Conservation (phyloP, 2,797 vertebrate species). For the Melanotaenia nigrans region DNA sequence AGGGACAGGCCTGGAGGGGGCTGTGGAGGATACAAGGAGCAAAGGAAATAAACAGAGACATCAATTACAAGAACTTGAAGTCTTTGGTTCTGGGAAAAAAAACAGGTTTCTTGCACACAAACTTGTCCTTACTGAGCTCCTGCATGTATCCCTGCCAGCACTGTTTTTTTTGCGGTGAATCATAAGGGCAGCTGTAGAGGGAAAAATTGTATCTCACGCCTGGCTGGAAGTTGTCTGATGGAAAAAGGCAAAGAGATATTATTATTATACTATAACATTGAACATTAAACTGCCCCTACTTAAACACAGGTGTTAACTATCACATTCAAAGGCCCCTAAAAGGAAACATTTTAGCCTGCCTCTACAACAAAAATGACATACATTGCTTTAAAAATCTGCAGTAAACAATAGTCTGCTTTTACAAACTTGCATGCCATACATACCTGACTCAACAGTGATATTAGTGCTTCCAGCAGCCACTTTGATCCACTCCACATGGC, state of each 20-base stretch:
- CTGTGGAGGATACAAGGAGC: conserved; percentile 44
- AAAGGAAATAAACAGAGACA: background rate
- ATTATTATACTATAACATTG: background rate
- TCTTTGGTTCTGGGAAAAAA: background rate
- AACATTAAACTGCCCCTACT: background rate
- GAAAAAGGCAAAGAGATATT: conserved; percentile 25
- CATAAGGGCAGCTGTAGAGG: conserved; percentile 74
- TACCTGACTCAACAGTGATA: conserved; percentile 73
- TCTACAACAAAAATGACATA: background rate
- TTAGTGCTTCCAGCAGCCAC: conserved; percentile 64
- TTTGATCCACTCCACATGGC: conserved; percentile 77
- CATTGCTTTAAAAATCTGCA: conserved; percentile 7
- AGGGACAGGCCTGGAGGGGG: conserved; percentile 61
- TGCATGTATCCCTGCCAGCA: conserved; percentile 77
- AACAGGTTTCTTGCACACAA: background rate
- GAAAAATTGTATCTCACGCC: conserved; percentile 82
- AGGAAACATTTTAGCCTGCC: too few species aligned
- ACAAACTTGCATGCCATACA: conserved; percentile 7
- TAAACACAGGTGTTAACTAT: too few species aligned
- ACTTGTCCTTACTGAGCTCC: conserved; percentile 75
- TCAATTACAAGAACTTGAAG: background rate
- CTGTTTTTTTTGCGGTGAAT: conserved; percentile 64
- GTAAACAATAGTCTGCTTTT: conserved; percentile 12
- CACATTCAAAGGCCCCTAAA: too few species aligned
- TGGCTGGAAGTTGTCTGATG: conserved; percentile 70